Percentiles rank a stretch among this genome's conserved stretches.
Conservation (phyloP, 2,797 vertebrate species). For the Dendrocincla fuliginosa region DNA sequence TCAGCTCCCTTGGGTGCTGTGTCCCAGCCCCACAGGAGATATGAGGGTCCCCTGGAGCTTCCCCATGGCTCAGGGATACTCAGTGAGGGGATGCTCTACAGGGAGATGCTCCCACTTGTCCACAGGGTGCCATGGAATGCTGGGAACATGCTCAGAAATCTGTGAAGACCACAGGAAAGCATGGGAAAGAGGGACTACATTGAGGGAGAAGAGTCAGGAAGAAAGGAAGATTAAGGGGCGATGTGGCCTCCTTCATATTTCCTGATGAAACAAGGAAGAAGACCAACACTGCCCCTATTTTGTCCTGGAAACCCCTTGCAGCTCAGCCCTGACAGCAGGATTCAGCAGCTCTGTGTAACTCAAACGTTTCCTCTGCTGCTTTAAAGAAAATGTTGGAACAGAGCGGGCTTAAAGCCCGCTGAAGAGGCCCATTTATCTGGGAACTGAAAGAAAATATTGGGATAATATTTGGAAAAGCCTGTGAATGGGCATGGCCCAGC, state of each 20-base stretch:
- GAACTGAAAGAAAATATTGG: conserved; percentile 28
- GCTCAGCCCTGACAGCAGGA: conserved; percentile 16
- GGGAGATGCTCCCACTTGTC: neutral
- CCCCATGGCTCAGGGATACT: neutral
- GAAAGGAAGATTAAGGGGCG: neutral
- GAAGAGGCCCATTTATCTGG: conserved; percentile 20
- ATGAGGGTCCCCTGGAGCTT: neutral
- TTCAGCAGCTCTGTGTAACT: neutral
- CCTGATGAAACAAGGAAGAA: neutral
- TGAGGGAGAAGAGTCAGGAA: neutral
- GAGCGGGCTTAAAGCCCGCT: neutral
- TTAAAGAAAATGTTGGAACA: conserved; percentile 26
- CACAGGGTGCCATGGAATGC: neutral
- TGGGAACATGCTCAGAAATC: neutral
- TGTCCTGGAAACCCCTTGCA: neutral
- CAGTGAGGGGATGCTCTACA: neutral
- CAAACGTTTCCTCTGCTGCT: neutral
- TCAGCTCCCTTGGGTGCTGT: neutral
- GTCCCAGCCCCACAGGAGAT: rapidly evolving
- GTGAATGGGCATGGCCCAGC: neutral
- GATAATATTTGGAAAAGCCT: conserved; percentile 26
- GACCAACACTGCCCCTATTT: neutral
- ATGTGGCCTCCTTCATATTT: neutral
- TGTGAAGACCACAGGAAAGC: neutral
- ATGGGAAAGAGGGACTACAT: rapidly evolving